Conservation (phyloP, 2,888 invertebrate genomes). For the Biston stratarius region DNA sequence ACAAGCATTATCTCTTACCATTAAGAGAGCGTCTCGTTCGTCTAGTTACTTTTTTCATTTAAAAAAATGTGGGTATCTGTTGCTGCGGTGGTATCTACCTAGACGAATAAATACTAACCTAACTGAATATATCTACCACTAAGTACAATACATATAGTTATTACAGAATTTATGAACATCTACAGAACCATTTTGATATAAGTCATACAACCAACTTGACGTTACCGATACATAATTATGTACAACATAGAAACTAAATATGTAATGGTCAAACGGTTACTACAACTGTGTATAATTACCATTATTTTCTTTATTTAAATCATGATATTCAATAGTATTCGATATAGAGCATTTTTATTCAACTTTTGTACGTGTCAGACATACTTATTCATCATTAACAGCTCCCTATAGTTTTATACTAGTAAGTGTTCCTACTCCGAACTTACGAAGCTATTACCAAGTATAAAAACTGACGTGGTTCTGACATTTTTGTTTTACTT, state of each 20-base stretch:
- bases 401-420: neutral
- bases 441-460: too few species aligned
- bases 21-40: too few species aligned
- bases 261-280: constrained; percentile 20
- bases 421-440: too few species aligned
- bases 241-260: constrained; percentile 20
- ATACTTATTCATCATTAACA: neutral
- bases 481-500: too few species aligned
- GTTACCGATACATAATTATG: constrained; percentile 14
- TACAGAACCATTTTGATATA: neutral
- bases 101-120: too few species aligned
- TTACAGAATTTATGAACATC: neutral
- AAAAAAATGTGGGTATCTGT: too few species aligned
- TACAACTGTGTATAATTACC: constrained; percentile 22
- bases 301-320: constrained; percentile 28
- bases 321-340: constrained; percentile 2
- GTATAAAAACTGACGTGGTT: too few species aligned
- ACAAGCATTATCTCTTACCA: too few species aligned
- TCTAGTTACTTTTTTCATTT: too few species aligned
- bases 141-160: too few species aligned
- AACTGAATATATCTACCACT: too few species aligned
- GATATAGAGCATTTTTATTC: constrained; percentile 10
- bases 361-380: neutral
- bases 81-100: too few species aligned
- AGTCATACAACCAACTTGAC: neutral